Conservation (phyloP, 1,140 invertebrate genomes). For the Schlechtendalia chinensis region DNA sequence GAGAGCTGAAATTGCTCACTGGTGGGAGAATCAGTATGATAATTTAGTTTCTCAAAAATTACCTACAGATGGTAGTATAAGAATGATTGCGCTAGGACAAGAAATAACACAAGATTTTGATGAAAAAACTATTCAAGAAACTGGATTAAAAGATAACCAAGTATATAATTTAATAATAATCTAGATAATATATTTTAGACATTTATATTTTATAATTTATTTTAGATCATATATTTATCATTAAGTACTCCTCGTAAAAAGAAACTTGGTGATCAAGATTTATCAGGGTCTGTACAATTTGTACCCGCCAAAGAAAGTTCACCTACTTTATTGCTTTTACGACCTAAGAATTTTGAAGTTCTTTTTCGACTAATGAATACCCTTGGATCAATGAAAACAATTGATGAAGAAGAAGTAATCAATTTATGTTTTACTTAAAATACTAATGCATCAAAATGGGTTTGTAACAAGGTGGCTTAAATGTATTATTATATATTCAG, state of each 20-base stretch:
- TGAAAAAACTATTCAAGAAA: slow-evolving; percentile 82
- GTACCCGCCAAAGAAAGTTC: slow-evolving; percentile 78
- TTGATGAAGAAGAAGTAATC: slow-evolving; percentile 66
- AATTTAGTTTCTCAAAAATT: slow-evolving; percentile 37
- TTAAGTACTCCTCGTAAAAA: slow-evolving; percentile 75
- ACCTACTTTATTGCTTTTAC: slow-evolving; percentile 78
- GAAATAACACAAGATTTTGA: slow-evolving; percentile 91
- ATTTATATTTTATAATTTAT: slow-evolving; percentile 45
- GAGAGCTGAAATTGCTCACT: slow-evolving; percentile 87
- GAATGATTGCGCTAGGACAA: slow-evolving; percentile 91
- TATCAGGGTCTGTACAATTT: slow-evolving; percentile 71
- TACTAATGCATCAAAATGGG: too few relatives aligned
- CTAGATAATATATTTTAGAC: neutral
- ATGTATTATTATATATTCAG: too few relatives aligned
- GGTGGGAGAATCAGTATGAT: slow-evolving; percentile 64
- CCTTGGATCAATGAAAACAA: slow-evolving; percentile 77
- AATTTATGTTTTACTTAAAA: slow-evolving; percentile 9
- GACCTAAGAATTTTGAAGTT: slow-evolving; percentile 85
- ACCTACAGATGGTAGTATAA: slow-evolving; percentile 73
- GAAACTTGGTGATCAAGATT: slow-evolving; percentile 69
- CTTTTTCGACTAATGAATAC: slow-evolving; percentile 87
- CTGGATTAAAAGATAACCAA: slow-evolving; percentile 85
- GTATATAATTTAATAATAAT: slow-evolving; percentile 54
- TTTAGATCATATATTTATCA: slow-evolving; percentile 82
- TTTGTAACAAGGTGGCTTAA: too few relatives aligned